phyloP scores from a whole-genome alignment of 2,888 invertebrate genomes.

The Meteorus colon region DNA sequence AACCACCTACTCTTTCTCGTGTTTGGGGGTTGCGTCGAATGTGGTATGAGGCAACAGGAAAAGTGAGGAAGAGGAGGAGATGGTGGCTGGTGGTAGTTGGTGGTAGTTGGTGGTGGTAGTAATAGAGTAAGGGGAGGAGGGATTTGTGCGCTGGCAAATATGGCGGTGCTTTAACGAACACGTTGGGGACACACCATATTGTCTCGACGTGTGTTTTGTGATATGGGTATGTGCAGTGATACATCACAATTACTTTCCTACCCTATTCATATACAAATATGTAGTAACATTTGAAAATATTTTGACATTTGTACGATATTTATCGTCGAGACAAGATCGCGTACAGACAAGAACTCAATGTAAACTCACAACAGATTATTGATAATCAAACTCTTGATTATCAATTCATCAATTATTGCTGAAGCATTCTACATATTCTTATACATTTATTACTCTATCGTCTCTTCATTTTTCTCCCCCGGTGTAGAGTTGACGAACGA shows the following conservation, averaged over 20 bases:
- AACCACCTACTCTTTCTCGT: conserved; percentile 44
- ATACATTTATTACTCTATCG: neutral
- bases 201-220: conserved; percentile 50
- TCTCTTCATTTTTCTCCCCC: neutral
- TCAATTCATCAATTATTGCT: too few relatives aligned
- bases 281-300: neutral
- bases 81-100: neutral
- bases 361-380: too few relatives aligned
- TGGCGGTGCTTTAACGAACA: conserved; percentile 68
- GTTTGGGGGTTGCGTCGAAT: conserved; percentile 64
- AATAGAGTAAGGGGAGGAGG: conserved; percentile 54
- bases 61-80: conserved; percentile 64
- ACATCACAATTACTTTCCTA: conserved; percentile 28
- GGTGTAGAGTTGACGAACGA: conserved; percentile 46
- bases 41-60: conserved; percentile 57
- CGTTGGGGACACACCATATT: conserved; percentile 58
- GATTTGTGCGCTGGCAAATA: conserved; percentile 64
- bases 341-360: too few relatives aligned
- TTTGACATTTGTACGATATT: neutral
- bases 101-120: conserved; percentile 3
- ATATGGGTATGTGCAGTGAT: conserved; percentile 43
- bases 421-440: too few relatives aligned
- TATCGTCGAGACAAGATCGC: too few relatives aligned
- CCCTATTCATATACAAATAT: conserved; percentile 12
- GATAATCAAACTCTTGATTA: too few relatives aligned